Percentiles rank a stretch among this genome's conserved stretches.
These are phyloP conservation scores for Acestrorhynchus altus DNA, from an alignment of 2,797 vertebrate genomes.

Conservation along the genomic window DNA sequence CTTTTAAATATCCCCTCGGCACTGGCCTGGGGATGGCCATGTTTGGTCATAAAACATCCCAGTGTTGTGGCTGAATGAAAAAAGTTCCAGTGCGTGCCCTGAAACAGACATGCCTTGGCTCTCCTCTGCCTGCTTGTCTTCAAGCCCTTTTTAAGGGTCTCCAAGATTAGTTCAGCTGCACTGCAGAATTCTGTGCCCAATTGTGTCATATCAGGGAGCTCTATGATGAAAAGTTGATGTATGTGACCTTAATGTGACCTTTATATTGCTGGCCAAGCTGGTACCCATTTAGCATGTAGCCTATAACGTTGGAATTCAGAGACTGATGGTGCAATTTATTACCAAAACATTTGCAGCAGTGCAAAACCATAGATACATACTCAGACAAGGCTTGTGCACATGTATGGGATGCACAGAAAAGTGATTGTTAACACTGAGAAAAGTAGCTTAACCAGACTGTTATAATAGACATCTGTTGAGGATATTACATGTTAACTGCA, in stretches of 20 bases:
- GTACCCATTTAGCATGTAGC: background rate
- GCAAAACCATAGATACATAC: background rate
- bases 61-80: background rate
- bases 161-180: background rate
- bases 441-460: background rate
- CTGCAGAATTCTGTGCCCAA: background rate
- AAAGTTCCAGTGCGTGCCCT: background rate
- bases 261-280: background rate
- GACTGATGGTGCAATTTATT: background rate
- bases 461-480: no score
- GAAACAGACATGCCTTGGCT: background rate
- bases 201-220: background rate
- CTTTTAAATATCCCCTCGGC: background rate
- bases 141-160: background rate
- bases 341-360: background rate
- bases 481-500: background rate
- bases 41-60: background rate
- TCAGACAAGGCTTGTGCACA: background rate
- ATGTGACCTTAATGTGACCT: background rate
- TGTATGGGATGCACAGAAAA: background rate
- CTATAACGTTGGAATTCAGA: background rate
- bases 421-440: background rate
- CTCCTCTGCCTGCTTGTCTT: background rate
- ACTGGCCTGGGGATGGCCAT: background rate
- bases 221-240: background rate